Conservation (phyloP, 2,797 vertebrate species). For the Uromys caudimaculatus region DNA sequence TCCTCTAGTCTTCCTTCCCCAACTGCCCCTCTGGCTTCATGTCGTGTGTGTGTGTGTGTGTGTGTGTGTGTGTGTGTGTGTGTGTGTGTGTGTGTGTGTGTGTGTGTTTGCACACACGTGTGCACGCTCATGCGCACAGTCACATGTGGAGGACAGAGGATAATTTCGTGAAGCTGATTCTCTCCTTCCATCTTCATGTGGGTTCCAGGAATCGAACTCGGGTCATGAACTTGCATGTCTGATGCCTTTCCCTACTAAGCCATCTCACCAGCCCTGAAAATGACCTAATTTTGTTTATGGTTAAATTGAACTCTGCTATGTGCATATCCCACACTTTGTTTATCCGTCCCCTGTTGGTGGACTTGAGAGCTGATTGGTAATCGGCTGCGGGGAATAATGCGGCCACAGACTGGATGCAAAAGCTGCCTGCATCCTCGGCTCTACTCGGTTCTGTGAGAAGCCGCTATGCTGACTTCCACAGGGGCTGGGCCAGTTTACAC, state of each 20-base stretch:
- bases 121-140: accelerated
- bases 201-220: neutral
- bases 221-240: neutral
- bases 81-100: neutral
- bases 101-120: neutral
- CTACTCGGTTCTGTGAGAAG: neutral
- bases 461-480: neutral
- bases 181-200: neutral
- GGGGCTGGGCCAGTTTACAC: neutral
- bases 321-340: neutral
- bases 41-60: neutral
- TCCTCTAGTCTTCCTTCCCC: neutral
- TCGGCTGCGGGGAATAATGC: neutral
- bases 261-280: neutral
- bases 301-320: neutral
- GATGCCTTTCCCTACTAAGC: neutral
- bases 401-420: too few relatives aligned
- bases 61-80: neutral
- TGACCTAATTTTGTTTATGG: neutral
- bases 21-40: neutral
- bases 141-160: neutral
- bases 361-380: too few relatives aligned
- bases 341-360: neutral
- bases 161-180: neutral
- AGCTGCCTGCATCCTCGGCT: neutral